These are phyloP conservation scores for Antennarius striatus DNA, from an alignment of 2,113 vertebrate species.

Conservation along the genomic window DNA sequence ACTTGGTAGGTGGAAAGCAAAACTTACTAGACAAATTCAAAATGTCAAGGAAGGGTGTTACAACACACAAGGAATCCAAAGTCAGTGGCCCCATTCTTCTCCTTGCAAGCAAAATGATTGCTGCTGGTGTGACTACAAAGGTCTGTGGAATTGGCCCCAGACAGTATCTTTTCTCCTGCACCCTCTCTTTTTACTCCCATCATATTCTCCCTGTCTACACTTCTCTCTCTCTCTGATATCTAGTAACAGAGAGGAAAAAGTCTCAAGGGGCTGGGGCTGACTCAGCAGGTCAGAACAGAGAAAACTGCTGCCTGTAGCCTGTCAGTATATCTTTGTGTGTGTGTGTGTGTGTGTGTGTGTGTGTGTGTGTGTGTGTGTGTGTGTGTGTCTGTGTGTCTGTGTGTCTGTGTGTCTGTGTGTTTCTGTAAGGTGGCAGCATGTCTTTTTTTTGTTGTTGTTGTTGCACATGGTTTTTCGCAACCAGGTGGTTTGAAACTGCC, in stretches of 20 bases:
- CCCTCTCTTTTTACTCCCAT: conserved; percentile 12
- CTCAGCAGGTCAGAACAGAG: conserved; percentile 72
- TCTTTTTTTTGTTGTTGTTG: conserved; percentile 32
- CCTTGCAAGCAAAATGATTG: conserved; percentile 48
- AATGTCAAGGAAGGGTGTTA: conserved; percentile 23
- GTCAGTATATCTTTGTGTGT: conserved; percentile 26
- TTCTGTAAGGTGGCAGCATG: conserved; percentile 14
- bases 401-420: neutral
- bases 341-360: conserved; percentile 21
- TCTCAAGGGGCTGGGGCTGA: conserved; percentile 65
- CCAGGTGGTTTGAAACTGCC: conserved; percentile 47
- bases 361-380: conserved; percentile 17
- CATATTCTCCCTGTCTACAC: conserved; percentile 36
- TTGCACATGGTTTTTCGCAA: conserved; percentile 19
- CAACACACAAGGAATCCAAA: conserved; percentile 12
- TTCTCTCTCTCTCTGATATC: conserved; percentile 48
- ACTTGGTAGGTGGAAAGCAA: conserved; percentile 18
- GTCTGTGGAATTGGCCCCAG: conserved; percentile 46
- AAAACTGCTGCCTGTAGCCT: conserved; percentile 45
- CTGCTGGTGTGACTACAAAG: conserved; percentile 51
- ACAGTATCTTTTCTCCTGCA: conserved; percentile 20
- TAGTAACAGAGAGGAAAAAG: conserved; percentile 39
- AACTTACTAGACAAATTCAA: conserved; percentile 36
- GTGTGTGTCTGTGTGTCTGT: neutral
- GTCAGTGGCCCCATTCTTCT: conserved; percentile 43